Base-by-base conservation (phyloP, 53 echinoderm and acorn worm species). In the Actinopyga echinites region DNA sequence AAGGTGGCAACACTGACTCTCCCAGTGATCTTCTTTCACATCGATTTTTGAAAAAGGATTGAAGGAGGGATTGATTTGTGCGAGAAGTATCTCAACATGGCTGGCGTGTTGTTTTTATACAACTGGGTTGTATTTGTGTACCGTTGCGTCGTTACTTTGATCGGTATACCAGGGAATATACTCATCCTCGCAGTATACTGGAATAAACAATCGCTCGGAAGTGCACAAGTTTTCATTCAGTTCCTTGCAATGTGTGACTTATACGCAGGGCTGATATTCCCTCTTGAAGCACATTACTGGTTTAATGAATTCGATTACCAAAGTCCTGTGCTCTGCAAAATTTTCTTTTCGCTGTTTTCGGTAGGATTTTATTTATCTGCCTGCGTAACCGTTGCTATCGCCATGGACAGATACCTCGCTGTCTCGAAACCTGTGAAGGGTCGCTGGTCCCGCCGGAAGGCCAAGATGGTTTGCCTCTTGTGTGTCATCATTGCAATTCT, bases 81-180 rank as follows among this genome's bases (percentile, higher is more conserved):
- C n/a, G n/a, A n/a, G n/a, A n/a, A n/a, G n/a, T n/a, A n/a, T n/a
- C n/a, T n/a, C 49, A 49, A 15, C 17, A 49, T 49, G 49, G 49
- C 49, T 49, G 17, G 49, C 1, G 49, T 15, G 3, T 17, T 49
- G 49, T 75, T 75, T 28, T 19, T 53, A 7, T 75, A 75, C 28
- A 36, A 53, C 75, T 75, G 44, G 23, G 54, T 53, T 3, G 75
- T 75, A 10, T 4, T 75, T 25, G 54, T 75, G n/a, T 75, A 75
- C 49, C 75, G 75, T 3, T 38, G 10, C 28, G 29, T 86, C 8
- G 87, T 90, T n/a, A 86, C 86, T 44, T 35, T 87, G 9, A 78
- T 90, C 30, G 91, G 91, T 17, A 83, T 90, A 23, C 91, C 91
- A 17, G 91, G 90, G 30, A 90, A 90, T 78, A 55, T 83, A 24